Conservation (phyloP, 2,797 vertebrate species). For the Anguilla anguilla region DNA sequence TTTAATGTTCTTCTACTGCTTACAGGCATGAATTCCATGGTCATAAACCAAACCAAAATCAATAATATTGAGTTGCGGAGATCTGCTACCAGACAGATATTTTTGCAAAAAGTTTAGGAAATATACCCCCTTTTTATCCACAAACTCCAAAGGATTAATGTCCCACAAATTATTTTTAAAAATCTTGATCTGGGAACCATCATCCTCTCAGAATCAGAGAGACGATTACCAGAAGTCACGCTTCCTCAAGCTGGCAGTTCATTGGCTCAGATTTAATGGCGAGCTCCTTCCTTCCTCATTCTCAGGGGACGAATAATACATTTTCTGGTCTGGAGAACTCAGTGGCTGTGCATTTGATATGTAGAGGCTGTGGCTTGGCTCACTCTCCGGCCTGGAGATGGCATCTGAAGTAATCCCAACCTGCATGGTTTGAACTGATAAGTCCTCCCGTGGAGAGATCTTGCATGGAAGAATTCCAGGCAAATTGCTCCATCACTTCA, state of each 20-base stretch:
- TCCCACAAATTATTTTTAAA: neutral
- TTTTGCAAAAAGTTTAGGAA: neutral
- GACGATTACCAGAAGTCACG: neutral
- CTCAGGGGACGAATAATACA: neutral
- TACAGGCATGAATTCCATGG: neutral
- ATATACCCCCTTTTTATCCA: neutral
- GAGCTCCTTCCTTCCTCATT: neutral
- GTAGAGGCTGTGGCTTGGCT: neutral
- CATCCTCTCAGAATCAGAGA: neutral
- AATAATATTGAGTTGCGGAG: neutral
- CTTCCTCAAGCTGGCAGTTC: neutral
- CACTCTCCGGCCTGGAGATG: neutral
- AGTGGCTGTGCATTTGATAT: neutral
- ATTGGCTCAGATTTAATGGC: neutral
- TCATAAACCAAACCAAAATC: neutral
- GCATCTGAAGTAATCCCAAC: conserved; percentile 13
- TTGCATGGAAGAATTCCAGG: neutral
- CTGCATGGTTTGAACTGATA: conserved; percentile 5
- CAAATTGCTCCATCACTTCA: conserved; percentile 14
- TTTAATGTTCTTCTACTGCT: neutral
- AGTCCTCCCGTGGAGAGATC: neutral
- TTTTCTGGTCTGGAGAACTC: neutral
- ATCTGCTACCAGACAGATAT: neutral
- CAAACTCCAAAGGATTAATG: neutral
- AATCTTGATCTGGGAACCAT: neutral